These are phyloP conservation scores for Nothocercus julius DNA, from an alignment of 2,113 vertebrate genomes.

Conservation along the genomic window DNA sequence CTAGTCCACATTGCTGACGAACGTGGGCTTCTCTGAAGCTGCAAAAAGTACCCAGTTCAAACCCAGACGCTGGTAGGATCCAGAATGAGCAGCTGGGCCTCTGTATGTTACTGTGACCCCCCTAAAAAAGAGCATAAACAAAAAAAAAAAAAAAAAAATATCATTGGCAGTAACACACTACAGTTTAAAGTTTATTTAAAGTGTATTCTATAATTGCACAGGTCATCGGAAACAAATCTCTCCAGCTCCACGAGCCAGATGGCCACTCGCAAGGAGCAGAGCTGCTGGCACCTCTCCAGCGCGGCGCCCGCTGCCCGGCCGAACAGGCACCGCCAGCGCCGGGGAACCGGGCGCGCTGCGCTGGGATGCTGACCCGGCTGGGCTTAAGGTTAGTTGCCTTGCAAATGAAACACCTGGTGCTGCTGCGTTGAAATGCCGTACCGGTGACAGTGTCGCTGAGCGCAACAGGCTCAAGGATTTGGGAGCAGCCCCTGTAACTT, in stretches of 20 bases:
- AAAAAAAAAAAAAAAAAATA: background rate
- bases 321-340: background rate
- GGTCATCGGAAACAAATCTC: background rate
- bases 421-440: background rate
- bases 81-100: background rate
- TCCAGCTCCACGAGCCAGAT: background rate
- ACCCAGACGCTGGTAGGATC: background rate
- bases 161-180: background rate
- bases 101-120: background rate
- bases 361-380: no score
- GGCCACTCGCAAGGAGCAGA: background rate
- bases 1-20: background rate
- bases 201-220: background rate
- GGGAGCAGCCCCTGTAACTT: background rate
- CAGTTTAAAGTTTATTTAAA: background rate
- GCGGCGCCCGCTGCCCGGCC: background rate
- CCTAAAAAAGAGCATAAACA: accelerated
- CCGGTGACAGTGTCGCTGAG: no score
- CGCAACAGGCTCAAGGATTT: background rate
- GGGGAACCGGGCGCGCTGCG: background rate
- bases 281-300: background rate
- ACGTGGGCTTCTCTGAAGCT: background rate
- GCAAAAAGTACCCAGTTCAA: background rate
- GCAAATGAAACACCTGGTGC: no score
- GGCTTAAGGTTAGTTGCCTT: background rate